A percentile compares a stretch with the other conserved stretches of the same genome.
phyloP scores from a whole-genome alignment of 1,140 invertebrate genomes.

The Acromyrmex echinatior region DNA sequence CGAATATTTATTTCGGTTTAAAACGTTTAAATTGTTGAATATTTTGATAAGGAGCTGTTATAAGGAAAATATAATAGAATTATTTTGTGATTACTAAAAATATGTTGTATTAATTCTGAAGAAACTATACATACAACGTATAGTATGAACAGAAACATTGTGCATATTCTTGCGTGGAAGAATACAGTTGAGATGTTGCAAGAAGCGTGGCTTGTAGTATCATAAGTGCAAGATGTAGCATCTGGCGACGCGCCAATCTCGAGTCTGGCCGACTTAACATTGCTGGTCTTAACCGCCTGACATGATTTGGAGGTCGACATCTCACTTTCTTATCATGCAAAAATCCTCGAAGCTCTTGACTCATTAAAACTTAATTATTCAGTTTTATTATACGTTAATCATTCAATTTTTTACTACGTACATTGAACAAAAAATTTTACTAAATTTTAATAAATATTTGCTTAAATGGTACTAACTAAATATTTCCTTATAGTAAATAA shows the following conservation, averaged over 20 bases:
- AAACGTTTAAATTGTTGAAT: background rate
- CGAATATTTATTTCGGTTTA: background rate
- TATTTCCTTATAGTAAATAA: too few relatives aligned
- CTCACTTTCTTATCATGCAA: conserved; percentile 30
- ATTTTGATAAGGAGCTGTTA: background rate
- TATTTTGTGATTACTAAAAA: conserved; percentile 19
- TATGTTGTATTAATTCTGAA: background rate
- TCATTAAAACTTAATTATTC: background rate
- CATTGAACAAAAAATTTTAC: too few relatives aligned
- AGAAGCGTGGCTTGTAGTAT: conserved; percentile 26
- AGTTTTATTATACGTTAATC: background rate
- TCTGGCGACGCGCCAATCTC: conserved; percentile 48
- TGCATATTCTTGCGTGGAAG: conserved; percentile 36
- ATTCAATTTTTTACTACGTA: too few relatives aligned
- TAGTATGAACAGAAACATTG: background rate
- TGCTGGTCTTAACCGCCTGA: conserved; percentile 33
- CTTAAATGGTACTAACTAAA: too few relatives aligned
- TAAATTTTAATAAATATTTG: too few relatives aligned
- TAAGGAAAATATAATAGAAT: background rate
- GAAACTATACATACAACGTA: background rate
- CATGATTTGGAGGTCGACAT: conserved; percentile 42
- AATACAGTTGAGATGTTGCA: conserved; percentile 42
- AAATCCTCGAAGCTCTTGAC: background rate
- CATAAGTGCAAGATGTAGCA: conserved; percentile 51
- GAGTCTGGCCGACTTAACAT: conserved; percentile 40